Base-by-base conservation (phyloP, 2,888 invertebrate genomes). In the Sesia apiformis region DNA sequence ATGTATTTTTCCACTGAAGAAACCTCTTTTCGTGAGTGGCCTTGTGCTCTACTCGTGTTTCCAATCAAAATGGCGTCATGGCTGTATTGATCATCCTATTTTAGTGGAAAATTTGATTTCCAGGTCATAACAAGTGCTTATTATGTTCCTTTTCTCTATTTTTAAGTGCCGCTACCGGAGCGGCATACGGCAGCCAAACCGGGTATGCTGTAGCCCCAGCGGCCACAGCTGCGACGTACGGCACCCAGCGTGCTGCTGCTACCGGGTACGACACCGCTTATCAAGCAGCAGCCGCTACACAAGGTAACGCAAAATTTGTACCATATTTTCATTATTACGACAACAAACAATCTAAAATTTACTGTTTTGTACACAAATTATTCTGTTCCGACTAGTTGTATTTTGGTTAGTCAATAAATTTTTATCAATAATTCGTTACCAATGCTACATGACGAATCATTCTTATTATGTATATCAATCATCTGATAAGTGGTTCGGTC, bases 131-230 rank as follows among this genome's bases (percentile, higher is more conserved):
- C 59, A 62, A 57, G 56, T 59, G 55, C 59, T 60, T 63, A 54
- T 55, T 63, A 60, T 66, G 56, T 23, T 23, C 23, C 23, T 23
- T 23, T 23, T 23, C 23, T 23, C 23, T 23, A 56, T 78, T 81
- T 78, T 84, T 57, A 61, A 93, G 93, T 63, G 91, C 92, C 71
- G 93, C 94, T 55, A 93, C 94, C 62, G 94, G 95, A 61, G 94
- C 95, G 53, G 94, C 95, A 40, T 97, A 97, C 84, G 93, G 95
- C 40, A 94, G 95, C 39, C 96, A 96, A 78, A 93, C 95, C 54
- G 95, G 95, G 63, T 96, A 96, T 90, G 95, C 94, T 63, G 95
- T 95, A 86, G 94, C 94, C 57, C 93, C 94, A 50, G 93, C 95
- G 60, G 94, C 95, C 39, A 94, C 96, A 49, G 96, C 96, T 58